These are phyloP conservation scores for Hemibagrus wyckioides DNA, from an alignment of 2,113 vertebrate genomes.

Conservation along the genomic window DNA sequence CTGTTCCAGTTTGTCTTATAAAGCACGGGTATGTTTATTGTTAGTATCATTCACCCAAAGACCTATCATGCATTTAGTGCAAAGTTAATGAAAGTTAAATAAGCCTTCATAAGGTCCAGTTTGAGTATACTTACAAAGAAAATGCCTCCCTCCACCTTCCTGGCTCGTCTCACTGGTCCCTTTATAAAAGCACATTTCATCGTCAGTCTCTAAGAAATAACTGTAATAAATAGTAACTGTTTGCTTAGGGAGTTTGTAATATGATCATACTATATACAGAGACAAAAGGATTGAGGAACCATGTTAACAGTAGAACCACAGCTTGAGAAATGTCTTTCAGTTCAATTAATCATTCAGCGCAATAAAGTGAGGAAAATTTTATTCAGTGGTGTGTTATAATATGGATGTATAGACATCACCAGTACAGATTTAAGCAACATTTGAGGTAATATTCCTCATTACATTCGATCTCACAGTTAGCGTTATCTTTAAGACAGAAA, in stretches of 20 bases:
- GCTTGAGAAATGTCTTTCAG: neutral
- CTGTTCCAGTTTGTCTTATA: neutral
- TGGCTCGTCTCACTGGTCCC: constrained; percentile 72
- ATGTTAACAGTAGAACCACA: neutral
- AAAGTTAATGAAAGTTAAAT: constrained; percentile 43
- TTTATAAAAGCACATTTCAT: constrained; percentile 70
- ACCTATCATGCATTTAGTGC: constrained; percentile 35
- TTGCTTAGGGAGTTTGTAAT: neutral
- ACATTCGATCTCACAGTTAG: neutral
- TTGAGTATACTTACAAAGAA: constrained; percentile 78
- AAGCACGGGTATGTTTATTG: neutral
- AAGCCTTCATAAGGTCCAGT: constrained; percentile 41
- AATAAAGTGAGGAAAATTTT: neutral
- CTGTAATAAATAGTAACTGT: constrained; percentile 15
- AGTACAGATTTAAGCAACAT: neutral
- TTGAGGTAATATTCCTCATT: neutral
- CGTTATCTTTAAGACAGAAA: neutral
- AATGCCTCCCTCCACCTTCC: constrained; percentile 80
- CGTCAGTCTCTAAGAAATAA: constrained; percentile 57
- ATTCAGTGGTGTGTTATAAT: neutral
- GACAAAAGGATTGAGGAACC: neutral
- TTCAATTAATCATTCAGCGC: neutral
- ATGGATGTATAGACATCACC: neutral
- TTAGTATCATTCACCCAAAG: constrained; percentile 30
- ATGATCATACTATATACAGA: constrained; percentile 3